phyloP scores from a whole-genome alignment of 92 coral and sea anemone genomes.

The Zoanthus sansibaricus region DNA sequence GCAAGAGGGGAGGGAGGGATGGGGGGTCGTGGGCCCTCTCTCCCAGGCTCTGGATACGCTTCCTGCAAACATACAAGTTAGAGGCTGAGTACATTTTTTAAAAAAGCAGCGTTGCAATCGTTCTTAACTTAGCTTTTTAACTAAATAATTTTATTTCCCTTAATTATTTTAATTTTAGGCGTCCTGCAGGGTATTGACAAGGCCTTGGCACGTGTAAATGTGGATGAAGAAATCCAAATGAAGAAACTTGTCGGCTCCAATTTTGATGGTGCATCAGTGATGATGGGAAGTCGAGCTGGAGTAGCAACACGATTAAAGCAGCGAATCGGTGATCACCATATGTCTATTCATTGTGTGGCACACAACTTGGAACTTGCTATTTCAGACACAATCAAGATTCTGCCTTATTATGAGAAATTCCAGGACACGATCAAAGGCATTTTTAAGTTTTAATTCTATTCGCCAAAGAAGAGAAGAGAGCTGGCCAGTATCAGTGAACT shows the following conservation, averaged over 20 bases:
- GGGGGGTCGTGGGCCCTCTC: too few relatives aligned
- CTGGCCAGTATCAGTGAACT: conserved; percentile 22
- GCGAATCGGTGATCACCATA: background rate
- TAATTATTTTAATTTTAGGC: conserved; percentile 16
- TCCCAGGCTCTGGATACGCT: background rate
- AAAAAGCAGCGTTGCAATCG: background rate
- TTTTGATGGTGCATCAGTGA: conserved; percentile 52
- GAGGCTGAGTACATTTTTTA: background rate
- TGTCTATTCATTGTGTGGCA: conserved; percentile 1
- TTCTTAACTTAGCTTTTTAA: conserved; percentile 8
- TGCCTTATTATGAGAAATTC: conserved; percentile 6
- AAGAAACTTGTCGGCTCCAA: conserved; percentile 38
- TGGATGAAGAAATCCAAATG: conserved; percentile 21
- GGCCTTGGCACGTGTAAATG: conserved; percentile 26
- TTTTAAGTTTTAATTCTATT: conserved; percentile 48
- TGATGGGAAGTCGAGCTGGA: conserved; percentile 18
- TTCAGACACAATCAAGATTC: conserved; percentile 11
- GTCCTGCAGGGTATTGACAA: conserved; percentile 14
- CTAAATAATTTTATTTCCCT: too few relatives aligned
- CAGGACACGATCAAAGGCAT: conserved; percentile 10
- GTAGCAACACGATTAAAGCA: conserved; percentile 16
- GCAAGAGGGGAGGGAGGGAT: too few relatives aligned
- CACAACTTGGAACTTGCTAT: conserved; percentile 1
- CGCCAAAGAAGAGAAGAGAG: conserved; percentile 45
- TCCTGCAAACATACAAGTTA: background rate